A percentile compares a stretch with the other conserved stretches of the same genome.
Evolutionary conservation across 2,797 vertebrate species (phyloP).

Genomic region (Mionectes olivaceus): DNA sequence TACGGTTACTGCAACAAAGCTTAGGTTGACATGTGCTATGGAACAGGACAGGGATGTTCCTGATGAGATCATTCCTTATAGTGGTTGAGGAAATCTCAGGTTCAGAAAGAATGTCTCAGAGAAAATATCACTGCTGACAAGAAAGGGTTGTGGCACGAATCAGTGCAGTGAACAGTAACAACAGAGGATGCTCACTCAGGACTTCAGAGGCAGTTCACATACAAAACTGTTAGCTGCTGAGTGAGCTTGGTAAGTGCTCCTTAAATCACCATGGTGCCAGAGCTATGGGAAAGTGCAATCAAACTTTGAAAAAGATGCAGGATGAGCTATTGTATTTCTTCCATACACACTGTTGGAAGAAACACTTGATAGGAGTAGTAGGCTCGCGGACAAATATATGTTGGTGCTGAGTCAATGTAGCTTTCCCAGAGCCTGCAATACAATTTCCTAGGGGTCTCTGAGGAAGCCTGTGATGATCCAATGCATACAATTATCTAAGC

Average conservation of each 20-base stretch:
- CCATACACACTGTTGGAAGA: not conserved
- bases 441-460: not conserved
- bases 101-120: not conserved
- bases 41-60: not conserved
- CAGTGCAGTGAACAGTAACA: not conserved
- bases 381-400: not conserved
- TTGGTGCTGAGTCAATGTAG: not conserved
- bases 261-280: not conserved
- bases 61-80: not conserved
- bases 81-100: not conserved
- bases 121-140: not conserved
- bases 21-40: not conserved
- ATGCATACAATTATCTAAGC: not conserved
- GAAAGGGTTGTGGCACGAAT: not conserved
- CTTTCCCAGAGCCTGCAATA: not conserved
- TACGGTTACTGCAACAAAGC: not conserved
- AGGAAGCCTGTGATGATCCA: not conserved
- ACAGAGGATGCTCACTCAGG: not conserved
- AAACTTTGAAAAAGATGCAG: not conserved
- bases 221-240: not conserved
- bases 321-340: not conserved
- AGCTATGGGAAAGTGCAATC: not conserved
- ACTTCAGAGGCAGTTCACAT: not conserved
- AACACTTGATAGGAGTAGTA: not conserved
- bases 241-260: not conserved